Base-by-base conservation (phyloP, 1,140 invertebrate genomes). In the Batillaria attramentaria region DNA sequence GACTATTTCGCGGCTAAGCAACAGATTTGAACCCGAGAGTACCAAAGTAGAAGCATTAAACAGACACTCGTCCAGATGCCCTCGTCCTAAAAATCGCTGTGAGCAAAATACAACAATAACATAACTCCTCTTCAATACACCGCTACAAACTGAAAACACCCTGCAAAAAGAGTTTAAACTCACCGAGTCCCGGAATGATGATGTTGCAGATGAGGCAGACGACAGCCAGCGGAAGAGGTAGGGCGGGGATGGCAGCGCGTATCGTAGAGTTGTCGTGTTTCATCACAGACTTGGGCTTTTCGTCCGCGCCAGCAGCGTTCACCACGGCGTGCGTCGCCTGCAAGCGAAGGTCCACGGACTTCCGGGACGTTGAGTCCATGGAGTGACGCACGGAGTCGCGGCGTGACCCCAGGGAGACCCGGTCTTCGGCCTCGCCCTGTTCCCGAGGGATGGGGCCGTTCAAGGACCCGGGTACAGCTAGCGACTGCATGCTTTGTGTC, bases 191-290 rank as follows among this genome's bases (percentile, higher is more conserved):
- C 3, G 97, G 97, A 41, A 97, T 86, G 57, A 97, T 84, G 50
- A 97, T 93, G 88, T 98, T 98, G 88, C 95, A 94, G 24, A 97
- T 87, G 41, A 97, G 93, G 89, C 96, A 98, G 79, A 97, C 93
- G 93, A 95, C 95, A 3, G 97, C 96, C 37, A 97, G 91, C 20
- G 93, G 93, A 5, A 96, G 89, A 13, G 97, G 97, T 83, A 98
- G 92, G 83, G 96, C 95, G 0, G 97, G 97, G 81, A 98, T 97
- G 16, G 96, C 96, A 35, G 94, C 96, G 85, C 95, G 94, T 93
- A 97, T 97, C 82, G 95, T 92, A 0, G 95, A 96, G 74, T 94
- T 94, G 87, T 95, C 84, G 65, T 79, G 85, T 54, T 74, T 42
- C 18, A 85, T 37, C 43, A 87, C 60, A 10, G 84, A 84, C 42